These are phyloP conservation scores for Melolontha melolontha DNA, from an alignment of 2,888 invertebrate genomes.

Conservation along the genomic window DNA sequence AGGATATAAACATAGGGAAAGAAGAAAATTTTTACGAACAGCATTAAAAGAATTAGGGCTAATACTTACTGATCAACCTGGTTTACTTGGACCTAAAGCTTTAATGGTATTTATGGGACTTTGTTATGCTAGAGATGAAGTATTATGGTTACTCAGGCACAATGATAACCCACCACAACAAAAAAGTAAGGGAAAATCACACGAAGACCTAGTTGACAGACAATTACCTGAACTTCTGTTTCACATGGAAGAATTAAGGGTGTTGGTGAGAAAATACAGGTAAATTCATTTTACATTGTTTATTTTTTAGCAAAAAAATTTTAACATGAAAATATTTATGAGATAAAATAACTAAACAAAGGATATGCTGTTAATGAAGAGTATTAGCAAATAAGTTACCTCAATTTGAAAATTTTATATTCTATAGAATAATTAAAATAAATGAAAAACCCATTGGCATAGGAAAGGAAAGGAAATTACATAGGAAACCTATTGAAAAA, in stretches of 20 bases:
- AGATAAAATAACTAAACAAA: too few species aligned
- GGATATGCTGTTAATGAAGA: too few species aligned
- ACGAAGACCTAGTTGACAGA: constrained; percentile 95
- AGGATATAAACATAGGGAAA: constrained; percentile 91
- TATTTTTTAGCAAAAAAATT: too few species aligned
- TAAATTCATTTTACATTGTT: constrained; percentile 66
- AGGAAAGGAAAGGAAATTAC: too few species aligned
- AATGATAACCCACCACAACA: constrained; percentile 93
- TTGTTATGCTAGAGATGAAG: constrained; percentile 96
- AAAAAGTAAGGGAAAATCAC: constrained; percentile 83
- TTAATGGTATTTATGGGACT: constrained; percentile 96
- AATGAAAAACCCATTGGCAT: too few species aligned
- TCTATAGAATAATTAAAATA: too few species aligned
- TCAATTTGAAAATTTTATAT: too few species aligned
- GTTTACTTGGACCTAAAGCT: constrained; percentile 96
- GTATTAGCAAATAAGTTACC: too few species aligned
- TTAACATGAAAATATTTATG: too few species aligned
- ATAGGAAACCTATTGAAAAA: too few species aligned
- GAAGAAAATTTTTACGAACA: constrained; percentile 95
- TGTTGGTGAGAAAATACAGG: constrained; percentile 83
- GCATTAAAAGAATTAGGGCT: constrained; percentile 95
- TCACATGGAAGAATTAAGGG: constrained; percentile 97
- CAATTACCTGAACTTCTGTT: constrained; percentile 97
- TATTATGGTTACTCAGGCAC: constrained; percentile 95
- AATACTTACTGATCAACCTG: constrained; percentile 97